These are phyloP conservation scores for Drosophila arizonae DNA, from an alignment of 1,140 invertebrate species.

Conservation along the genomic window DNA sequence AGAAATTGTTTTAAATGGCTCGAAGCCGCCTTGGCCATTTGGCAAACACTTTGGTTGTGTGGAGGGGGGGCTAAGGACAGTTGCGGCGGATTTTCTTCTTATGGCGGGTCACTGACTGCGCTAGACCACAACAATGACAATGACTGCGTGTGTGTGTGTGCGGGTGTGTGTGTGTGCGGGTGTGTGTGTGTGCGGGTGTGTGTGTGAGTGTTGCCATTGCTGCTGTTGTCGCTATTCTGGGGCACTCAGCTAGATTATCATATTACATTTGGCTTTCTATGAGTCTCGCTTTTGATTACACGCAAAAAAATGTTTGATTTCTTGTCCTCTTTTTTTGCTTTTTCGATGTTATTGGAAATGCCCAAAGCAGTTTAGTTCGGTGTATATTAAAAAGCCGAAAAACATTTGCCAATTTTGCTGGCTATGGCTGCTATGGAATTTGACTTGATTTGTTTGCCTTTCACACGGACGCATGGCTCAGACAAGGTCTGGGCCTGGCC, in stretches of 20 bases:
- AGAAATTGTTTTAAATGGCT: constrained; percentile 72
- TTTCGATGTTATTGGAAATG: not conserved
- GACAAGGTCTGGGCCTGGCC: too few relatives aligned
- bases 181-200: too few relatives aligned
- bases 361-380: constrained; percentile 39
- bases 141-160: constrained; percentile 15
- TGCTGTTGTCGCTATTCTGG: constrained; percentile 14
- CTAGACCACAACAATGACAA: not conserved
- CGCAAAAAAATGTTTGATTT: too few relatives aligned
- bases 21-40: constrained; percentile 20
- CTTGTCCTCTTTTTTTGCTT: not conserved
- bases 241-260: constrained; percentile 75
- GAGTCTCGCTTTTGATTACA: constrained; percentile 25
- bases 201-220: constrained; percentile 5
- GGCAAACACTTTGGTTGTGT: not conserved
- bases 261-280: constrained; percentile 70
- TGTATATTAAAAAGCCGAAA: constrained; percentile 35
- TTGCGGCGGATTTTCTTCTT: not conserved
- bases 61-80: not conserved
- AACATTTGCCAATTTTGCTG: constrained; percentile 13
- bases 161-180: not conserved
- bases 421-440: constrained; percentile 18
- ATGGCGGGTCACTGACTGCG: constrained; percentile 45
- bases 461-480: not conserved
- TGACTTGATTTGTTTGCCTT: constrained; percentile 49